A percentile compares a stretch with the other conserved stretches of the same genome.
phyloP scores from a whole-genome alignment of 2,113 vertebrate genomes.

The Atrichornis clamosus region DNA sequence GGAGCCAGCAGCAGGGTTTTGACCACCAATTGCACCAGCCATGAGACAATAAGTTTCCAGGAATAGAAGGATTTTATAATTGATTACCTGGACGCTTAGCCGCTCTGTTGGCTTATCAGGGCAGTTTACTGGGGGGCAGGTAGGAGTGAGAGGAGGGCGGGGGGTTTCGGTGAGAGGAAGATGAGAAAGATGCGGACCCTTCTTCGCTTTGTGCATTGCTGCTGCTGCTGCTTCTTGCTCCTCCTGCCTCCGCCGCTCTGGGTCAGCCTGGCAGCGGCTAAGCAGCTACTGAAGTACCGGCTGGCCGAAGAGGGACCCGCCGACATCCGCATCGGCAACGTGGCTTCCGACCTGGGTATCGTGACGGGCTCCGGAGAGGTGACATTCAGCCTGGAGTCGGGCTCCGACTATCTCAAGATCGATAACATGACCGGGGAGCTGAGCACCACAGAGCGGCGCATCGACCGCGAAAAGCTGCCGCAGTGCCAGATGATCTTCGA shows the following conservation, averaged over 20 bases:
- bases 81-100: not conserved
- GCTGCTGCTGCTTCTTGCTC: constrained; percentile 79
- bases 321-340: constrained; percentile 93
- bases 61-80: constrained; percentile 37
- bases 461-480: constrained; percentile 96
- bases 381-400: constrained; percentile 97
- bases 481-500: constrained; percentile 99
- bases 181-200: constrained; percentile 73
- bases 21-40: constrained; percentile 61
- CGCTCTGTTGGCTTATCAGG: not conserved
- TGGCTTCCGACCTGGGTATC: constrained; percentile 92
- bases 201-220: constrained; percentile 65
- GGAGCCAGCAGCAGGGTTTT: constrained; percentile 18
- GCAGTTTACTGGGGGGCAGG: constrained; percentile 14
- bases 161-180: constrained; percentile 20
- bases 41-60: constrained; percentile 75
- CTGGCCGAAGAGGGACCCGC: constrained; percentile 93
- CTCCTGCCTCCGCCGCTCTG: constrained; percentile 80
- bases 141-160: not conserved
- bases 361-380: constrained; percentile 92
- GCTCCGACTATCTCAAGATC: constrained; percentile 97
- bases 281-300: constrained; percentile 94
- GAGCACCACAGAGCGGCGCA: constrained; percentile 93
- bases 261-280: constrained; percentile 87
- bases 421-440: constrained; percentile 98